Percentiles rank a stretch among this genome's conserved stretches.
phyloP scores from a whole-genome alignment of 1,140 invertebrate species.

The Idris sp. region DNA sequence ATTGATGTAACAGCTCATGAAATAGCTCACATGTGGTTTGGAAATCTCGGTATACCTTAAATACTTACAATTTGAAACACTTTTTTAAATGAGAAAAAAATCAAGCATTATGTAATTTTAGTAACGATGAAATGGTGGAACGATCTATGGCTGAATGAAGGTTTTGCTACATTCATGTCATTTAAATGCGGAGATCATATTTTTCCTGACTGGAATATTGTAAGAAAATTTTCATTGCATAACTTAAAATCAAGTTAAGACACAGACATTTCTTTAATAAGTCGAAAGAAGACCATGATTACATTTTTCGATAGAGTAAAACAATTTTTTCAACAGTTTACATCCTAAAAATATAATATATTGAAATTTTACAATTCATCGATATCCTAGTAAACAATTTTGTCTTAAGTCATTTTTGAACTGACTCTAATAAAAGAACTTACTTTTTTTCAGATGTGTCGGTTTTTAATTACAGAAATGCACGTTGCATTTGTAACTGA shows the following conservation, averaged over 20 bases:
- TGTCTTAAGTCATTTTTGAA: too few relatives aligned
- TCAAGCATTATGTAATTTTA: slow-evolving; percentile 68
- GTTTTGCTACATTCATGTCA: slow-evolving; percentile 92
- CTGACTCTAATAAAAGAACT: too few relatives aligned
- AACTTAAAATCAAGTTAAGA: too few relatives aligned
- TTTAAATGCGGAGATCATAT: slow-evolving; percentile 86
- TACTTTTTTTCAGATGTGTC: slow-evolving; percentile 82
- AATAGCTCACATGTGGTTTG: slow-evolving; percentile 95
- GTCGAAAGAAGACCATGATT: too few relatives aligned
- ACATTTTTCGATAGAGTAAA: too few relatives aligned
- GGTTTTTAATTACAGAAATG: slow-evolving; percentile 86
- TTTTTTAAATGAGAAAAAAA: too few relatives aligned
- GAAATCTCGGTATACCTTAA: slow-evolving; percentile 83
- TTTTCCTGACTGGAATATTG: slow-evolving; percentile 90
- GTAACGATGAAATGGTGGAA: slow-evolving; percentile 96
- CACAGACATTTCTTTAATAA: too few relatives aligned
- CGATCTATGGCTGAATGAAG: slow-evolving; percentile 95
- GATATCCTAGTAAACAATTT: too few relatives aligned
- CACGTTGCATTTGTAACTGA: slow-evolving; percentile 82
- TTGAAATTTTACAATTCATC: too few relatives aligned
- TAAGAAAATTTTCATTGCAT: slow-evolving; percentile 73
- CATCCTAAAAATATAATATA: too few relatives aligned
- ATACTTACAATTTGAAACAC: too few relatives aligned
- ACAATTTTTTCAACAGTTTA: too few relatives aligned
- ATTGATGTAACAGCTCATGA: slow-evolving; percentile 92